Percentiles rank a stretch among this genome's conserved stretches.
Conservation (phyloP, 1,140 invertebrate species). For the Tetramorium parvispinum region DNA sequence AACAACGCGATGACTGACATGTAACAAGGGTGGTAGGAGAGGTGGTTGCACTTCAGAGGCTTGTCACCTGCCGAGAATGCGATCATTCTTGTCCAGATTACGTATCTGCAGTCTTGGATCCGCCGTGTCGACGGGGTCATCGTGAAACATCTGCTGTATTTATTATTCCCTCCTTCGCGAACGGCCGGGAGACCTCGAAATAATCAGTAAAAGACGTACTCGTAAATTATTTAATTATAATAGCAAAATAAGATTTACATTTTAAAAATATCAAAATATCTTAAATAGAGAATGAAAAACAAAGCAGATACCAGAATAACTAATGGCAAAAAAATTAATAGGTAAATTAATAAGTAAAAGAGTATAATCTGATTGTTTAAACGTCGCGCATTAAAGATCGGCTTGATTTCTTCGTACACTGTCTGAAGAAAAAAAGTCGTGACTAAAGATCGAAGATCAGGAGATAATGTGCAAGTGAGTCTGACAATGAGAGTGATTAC, state of each 20-base stretch:
- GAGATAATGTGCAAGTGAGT: neutral
- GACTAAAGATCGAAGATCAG: neutral
- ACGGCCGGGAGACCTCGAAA: neutral
- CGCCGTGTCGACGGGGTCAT: neutral
- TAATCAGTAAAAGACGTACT: neutral
- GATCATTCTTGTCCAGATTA: neutral
- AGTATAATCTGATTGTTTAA: neutral
- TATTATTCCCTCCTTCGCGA: too few species aligned
- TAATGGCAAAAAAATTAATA: neutral
- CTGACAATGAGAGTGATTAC: neutral
- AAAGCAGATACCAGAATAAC: neutral
- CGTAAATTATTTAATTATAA: neutral
- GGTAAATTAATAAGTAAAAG: neutral
- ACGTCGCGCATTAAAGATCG: neutral
- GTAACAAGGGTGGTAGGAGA: neutral
- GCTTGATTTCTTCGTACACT: neutral
- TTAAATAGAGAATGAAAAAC: neutral
- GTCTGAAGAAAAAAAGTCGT: neutral
- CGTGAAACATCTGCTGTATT: neutral
- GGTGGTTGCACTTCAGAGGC: conserved; percentile 62
- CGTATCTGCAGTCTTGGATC: conserved; percentile 2
- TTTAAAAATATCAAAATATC: neutral
- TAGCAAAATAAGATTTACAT: too few species aligned
- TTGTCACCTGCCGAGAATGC: conserved; percentile 49
- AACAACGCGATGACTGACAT: conserved; percentile 35